These are phyloP conservation scores for Donacobius atricapilla DNA, from an alignment of 2,113 vertebrate species.

Conservation along the genomic window DNA sequence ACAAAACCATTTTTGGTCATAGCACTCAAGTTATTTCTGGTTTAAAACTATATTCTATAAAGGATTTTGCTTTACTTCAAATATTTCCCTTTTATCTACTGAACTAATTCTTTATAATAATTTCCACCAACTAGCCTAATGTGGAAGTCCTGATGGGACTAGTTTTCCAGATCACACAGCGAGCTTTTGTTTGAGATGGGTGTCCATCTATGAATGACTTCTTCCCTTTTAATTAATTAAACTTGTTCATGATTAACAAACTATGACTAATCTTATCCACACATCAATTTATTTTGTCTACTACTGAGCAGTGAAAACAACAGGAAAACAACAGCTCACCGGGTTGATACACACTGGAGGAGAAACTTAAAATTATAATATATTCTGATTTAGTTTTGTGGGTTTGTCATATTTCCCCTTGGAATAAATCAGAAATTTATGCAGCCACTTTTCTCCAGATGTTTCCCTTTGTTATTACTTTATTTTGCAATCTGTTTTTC, in stretches of 20 bases:
- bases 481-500: slow-evolving; percentile 41
- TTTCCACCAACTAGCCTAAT: background rate
- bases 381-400: background rate
- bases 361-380: background rate
- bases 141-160: background rate
- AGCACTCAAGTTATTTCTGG: background rate
- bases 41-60: background rate
- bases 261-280: background rate
- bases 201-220: background rate
- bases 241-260: background rate
- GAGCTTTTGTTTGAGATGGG: background rate
- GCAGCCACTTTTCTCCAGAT: slow-evolving; percentile 7
- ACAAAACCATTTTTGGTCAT: background rate
- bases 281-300: background rate
- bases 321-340: background rate
- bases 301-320: background rate
- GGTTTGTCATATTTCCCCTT: background rate
- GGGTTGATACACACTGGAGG: background rate
- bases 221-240: background rate
- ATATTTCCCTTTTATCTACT: background rate
- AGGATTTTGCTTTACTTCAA: background rate
- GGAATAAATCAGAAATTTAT: slow-evolving; percentile 14
- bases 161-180: background rate
- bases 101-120: background rate
- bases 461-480: slow-evolving; percentile 40